Evolutionary conservation across 2,888 invertebrate genomes (phyloP).

Genomic region (Trichogramma evanescens): DNA sequence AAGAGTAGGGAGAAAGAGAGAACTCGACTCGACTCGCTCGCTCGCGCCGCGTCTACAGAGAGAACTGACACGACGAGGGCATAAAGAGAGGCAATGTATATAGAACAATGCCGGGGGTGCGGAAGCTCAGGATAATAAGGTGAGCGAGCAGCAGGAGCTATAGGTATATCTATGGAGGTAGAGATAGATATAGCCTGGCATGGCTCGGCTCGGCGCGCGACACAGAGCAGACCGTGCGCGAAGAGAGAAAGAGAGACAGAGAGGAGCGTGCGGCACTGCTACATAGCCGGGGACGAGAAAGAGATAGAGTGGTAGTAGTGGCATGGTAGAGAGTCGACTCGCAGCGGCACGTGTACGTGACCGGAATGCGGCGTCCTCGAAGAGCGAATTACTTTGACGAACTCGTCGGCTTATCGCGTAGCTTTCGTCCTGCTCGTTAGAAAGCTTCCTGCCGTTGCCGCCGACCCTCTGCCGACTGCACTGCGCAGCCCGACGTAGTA

Average conservation of each 20-base stretch:
- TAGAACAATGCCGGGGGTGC: conserved; percentile 14
- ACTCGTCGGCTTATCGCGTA: conserved; percentile 27
- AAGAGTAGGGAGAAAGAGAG: no score
- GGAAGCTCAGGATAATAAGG: conserved; percentile 33
- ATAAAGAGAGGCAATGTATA: conserved; percentile 24
- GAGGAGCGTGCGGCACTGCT: conserved; percentile 5
- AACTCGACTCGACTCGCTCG: background rate
- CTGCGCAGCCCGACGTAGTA: no score
- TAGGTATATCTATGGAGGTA: no score
- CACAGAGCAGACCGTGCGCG: no score
- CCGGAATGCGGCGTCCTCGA: conserved; percentile 27
- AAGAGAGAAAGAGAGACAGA: conserved; percentile 23
- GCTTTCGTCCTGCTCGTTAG: no score
- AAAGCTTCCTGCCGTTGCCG: no score
- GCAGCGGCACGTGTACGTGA: conserved; percentile 26
- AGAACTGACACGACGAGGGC: conserved; percentile 1
- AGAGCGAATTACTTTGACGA: conserved; percentile 41
- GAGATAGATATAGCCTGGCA: no score
- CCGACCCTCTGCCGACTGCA: no score
- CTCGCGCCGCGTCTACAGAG: background rate
- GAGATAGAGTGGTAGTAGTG: no score
- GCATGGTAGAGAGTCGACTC: no score
- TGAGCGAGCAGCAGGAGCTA: conserved; percentile 3
- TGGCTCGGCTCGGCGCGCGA: no score
- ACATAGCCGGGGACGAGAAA: no score